These are phyloP conservation scores for Lomographa bimaculata DNA, from an alignment of 2,888 invertebrate species.

Conservation along the genomic window DNA sequence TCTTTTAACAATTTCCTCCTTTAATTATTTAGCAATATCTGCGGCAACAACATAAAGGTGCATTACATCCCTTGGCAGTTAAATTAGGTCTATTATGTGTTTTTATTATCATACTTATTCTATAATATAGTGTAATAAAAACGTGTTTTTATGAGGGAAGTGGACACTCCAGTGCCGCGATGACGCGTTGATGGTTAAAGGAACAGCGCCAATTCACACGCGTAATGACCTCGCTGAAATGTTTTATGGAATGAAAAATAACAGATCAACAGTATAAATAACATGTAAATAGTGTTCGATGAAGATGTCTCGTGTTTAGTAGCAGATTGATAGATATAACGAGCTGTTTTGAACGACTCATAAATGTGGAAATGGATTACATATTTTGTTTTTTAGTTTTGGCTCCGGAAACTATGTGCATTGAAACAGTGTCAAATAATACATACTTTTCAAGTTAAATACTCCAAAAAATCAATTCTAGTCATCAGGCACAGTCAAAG, in stretches of 20 bases:
- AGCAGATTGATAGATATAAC: slow-evolving; percentile 15
- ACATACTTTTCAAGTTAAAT: too few species aligned
- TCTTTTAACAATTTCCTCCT: too few species aligned
- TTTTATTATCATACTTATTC: slow-evolving; percentile 30
- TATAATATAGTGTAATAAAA: slow-evolving; percentile 45
- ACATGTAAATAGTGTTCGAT: slow-evolving; percentile 9
- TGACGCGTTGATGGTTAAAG: slow-evolving; percentile 61
- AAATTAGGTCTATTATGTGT: slow-evolving; percentile 25
- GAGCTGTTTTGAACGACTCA: slow-evolving; percentile 1
- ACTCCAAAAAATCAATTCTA: too few species aligned
- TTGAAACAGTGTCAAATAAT: too few species aligned
- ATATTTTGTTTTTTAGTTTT: too few species aligned
- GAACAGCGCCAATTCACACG: slow-evolving; percentile 61
- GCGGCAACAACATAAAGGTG: slow-evolving; percentile 15
- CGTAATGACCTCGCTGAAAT: slow-evolving; percentile 60
- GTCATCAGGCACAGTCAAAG: too few species aligned
- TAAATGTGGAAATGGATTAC: too few species aligned
- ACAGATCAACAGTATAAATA: slow-evolving; percentile 20
- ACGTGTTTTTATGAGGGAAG: slow-evolving; percentile 61
- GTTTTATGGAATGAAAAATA: slow-evolving; percentile 66
- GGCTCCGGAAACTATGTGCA: too few species aligned
- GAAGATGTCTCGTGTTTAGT: slow-evolving; percentile 10
- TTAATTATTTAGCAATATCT: too few species aligned
- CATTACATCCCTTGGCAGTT: slow-evolving; percentile 22
- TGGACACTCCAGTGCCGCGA: slow-evolving; percentile 43